Evolutionary conservation across 2,113 vertebrate genomes (phyloP).

Genomic region (Rhodinocichla rosea): DNA sequence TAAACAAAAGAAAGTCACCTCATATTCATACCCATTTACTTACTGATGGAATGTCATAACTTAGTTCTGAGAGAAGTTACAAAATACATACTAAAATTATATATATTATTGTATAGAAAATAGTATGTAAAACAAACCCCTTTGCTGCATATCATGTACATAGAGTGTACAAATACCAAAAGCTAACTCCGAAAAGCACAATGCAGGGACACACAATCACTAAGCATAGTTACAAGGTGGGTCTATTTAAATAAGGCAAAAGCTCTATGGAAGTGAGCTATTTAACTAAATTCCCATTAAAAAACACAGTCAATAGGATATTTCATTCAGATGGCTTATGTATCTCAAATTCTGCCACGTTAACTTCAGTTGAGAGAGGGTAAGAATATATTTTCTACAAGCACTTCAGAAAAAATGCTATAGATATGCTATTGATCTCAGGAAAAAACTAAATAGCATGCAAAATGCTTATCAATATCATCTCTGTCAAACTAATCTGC

Average conservation of each 20-base stretch:
- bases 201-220: neutral
- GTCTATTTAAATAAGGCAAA: neutral
- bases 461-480: neutral
- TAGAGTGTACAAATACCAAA: neutral
- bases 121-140: neutral
- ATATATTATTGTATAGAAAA: neutral
- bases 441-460: neutral
- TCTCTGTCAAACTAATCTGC: neutral
- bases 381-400: neutral
- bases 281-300: neutral
- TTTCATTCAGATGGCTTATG: neutral
- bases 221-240: neutral
- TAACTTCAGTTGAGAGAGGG: neutral
- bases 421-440: neutral
- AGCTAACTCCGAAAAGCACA: constrained; percentile 9
- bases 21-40: constrained; percentile 43
- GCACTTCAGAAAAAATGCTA: neutral
- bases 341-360: neutral
- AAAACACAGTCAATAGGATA: neutral
- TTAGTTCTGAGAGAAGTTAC: constrained; percentile 26
- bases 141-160: neutral
- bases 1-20: neutral
- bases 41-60: constrained; percentile 47
- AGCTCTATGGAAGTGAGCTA: neutral
- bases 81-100: neutral